Evolutionary conservation across 2,113 vertebrate species (phyloP), one percentile per base, ranked within the genome.

Genomic region (Cochlearius cochlearius): DNA sequence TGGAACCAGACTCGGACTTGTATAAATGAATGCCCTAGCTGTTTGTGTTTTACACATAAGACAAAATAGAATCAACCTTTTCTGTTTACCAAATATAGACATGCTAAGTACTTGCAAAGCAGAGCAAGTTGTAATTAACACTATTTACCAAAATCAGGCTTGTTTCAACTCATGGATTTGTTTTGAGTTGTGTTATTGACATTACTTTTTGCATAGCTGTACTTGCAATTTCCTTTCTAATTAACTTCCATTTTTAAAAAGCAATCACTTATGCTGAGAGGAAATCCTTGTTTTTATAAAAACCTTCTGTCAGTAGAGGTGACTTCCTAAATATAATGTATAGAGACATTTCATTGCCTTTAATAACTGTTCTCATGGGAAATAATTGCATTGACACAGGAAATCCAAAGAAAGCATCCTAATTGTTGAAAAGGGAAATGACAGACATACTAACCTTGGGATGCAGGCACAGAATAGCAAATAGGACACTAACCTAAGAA

Each of bases 201-300:
- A 64, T 55, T 72, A 76, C 16, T 75, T 83, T 92, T 87, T 87
- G 26, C 38, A 63, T 15, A 39, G 27, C 20, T 86, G 45, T 67
- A 68, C n/a, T 91, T 94, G 27, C 18, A 85, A 67, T 91, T 97
- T 94, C 52, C 72, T 78, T 83, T 68, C 72, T 72, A 80, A 86
- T 90, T 80, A 75, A 14, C 34, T 52, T 17, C 7, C 13, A 36
- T 88, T 96, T 92, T 92, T 25, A 45, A 79, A 90, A 59, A 80
- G 12, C 50, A 93, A 62, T 53, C 60, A 71, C 23, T 80, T 84
- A 89, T 53, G 18, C 39, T 90, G 69, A 81, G 56, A 87, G 17
- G 25, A 91, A 96, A 92, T 10, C 11, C 15, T 85, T 59, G 11
- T 56, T 90, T 94, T 76, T 68, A 84, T 32, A 45, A 82, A 91